Base-by-base conservation (phyloP, 2,888 invertebrate genomes). In the Timema cristinae region DNA sequence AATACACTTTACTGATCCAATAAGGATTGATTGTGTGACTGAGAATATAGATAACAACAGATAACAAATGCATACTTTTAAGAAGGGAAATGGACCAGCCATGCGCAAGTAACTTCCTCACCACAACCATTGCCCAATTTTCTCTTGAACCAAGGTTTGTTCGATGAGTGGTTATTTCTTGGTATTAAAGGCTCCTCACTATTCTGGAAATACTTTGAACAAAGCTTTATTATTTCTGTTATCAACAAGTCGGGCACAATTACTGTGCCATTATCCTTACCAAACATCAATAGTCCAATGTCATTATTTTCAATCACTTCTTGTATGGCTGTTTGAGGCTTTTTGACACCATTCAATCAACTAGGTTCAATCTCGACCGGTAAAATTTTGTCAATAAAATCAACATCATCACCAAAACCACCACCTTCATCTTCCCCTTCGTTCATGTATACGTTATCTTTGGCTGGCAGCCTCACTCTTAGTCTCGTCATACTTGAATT, bases 141-240 rank as follows among this genome's bases (percentile, higher is more conserved):
- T 56, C 56, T 56, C 56, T 56, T 56, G 2, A 56, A 56, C 56
- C 56, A 56, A 15, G 56, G 13, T 9, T 9, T 8, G 16, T 56
- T 56, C 56, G 54, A 56, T 56, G 50, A 59, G n/a, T 8, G 69
- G 48, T 59, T 13, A 8, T 52, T 54, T 69, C n/a, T 50, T 7
- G 4, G 69, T 10, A 52, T n/a, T n/a, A 5, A 67, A 67, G 7
- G 50, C 48, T 7, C 7, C 6, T 66, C 47, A 6, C 5, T 6
- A 48, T 4, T 66, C 6, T 49, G 47, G 47, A 49, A 5, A 16
- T 48, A 66, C 47, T 8, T 49, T 7, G 47, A 32, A 66, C 10
- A 7, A n/a, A n/a, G n/a, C n/a, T n/a, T n/a, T n/a, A n/a, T n/a
- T n/a, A n/a, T n/a, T n/a, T n/a, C n/a, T n/a, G n/a, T n/a, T n/a